Percentiles rank a stretch among this genome's conserved stretches.
Conservation (phyloP, 2,797 vertebrate species). For the Phataginus tricuspis region DNA sequence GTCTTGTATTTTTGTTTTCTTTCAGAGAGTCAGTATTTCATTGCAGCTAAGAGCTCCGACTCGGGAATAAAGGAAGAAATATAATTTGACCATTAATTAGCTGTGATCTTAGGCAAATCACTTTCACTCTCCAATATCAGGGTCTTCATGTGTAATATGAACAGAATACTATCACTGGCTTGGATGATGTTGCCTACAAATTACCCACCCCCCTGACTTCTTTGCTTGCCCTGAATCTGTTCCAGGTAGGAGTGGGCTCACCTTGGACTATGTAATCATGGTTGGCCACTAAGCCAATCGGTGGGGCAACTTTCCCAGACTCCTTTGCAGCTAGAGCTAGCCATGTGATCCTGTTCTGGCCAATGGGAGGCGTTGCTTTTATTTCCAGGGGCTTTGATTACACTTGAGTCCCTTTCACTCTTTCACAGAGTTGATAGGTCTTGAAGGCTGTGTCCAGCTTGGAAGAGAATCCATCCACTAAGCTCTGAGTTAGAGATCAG, state of each 20-base stretch:
- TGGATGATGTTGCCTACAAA: background rate
- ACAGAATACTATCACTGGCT: background rate
- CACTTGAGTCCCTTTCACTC: background rate
- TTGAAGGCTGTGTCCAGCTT: background rate
- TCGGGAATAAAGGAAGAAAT: constrained; percentile 1
- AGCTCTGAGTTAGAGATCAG: background rate
- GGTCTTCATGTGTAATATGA: background rate
- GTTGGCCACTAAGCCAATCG: background rate
- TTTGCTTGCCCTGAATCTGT: background rate
- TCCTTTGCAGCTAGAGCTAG: background rate
- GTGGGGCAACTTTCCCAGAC: background rate
- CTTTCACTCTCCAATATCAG: background rate
- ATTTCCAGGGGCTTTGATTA: background rate
- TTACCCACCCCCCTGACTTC: background rate
- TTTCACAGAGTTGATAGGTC: background rate
- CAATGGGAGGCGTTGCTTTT: background rate
- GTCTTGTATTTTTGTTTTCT: background rate
- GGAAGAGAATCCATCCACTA: background rate
- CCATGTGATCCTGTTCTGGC: background rate
- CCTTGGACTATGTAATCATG: background rate
- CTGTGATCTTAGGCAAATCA: background rate
- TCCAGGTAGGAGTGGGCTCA: background rate
- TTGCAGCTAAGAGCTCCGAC: background rate
- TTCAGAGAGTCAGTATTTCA: background rate
- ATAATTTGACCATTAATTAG: constrained; percentile 20